phyloP scores from a whole-genome alignment of 2,797 vertebrate species.

The Pseudochirops corinnae region DNA sequence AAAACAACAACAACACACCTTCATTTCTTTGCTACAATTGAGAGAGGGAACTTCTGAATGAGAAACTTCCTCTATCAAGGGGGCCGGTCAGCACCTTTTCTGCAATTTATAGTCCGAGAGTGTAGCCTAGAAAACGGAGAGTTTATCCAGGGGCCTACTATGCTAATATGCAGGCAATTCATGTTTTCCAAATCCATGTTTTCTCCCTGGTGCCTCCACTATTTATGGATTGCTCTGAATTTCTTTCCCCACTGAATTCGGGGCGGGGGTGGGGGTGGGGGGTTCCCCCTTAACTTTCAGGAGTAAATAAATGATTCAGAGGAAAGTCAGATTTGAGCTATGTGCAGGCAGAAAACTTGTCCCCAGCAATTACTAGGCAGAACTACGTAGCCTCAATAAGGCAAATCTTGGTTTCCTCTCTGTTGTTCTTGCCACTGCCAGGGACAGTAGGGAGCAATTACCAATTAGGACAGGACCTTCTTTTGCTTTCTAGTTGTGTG shows the following conservation, averaged over 20 bases:
- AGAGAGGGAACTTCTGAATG: background rate
- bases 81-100: background rate
- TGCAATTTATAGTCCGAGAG: background rate
- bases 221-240: conserved; percentile 39
- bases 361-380: no score
- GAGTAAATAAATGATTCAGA: conserved; percentile 34
- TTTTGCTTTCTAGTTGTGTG: no score
- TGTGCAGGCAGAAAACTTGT: no score
- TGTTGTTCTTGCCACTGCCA: no score
- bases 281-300: conserved; percentile 24
- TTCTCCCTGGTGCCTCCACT: conserved; percentile 25
- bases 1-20: background rate
- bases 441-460: no score
- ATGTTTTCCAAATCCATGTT: conserved; percentile 35
- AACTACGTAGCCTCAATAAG: no score
- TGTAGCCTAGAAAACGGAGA: background rate
- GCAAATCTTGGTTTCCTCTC: no score
- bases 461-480: no score
- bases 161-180: background rate
- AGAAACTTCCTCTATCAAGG: background rate
- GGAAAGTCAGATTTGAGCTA: no score
- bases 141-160: background rate
- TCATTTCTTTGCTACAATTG: conserved; percentile 41
- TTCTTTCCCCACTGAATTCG: conserved; percentile 1
- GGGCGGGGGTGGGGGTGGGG: no score